Percentiles rank a stretch among this genome's conserved stretches.
phyloP scores from a whole-genome alignment of 1,140 invertebrate species.

The Venustaconcha ellipsiformis region DNA sequence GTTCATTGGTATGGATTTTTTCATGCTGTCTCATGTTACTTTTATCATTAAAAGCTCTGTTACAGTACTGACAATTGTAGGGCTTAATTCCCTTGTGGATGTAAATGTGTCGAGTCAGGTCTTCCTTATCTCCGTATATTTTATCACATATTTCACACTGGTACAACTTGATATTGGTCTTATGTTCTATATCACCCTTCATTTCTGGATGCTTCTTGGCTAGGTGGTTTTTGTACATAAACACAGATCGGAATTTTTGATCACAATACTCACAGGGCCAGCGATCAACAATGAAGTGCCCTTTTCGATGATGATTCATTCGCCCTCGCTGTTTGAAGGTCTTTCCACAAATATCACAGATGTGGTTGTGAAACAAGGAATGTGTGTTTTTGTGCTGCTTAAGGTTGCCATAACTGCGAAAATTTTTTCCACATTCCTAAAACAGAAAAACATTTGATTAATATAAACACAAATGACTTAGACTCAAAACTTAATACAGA shows the following conservation, averaged over 20 bases:
- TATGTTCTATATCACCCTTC: constrained; percentile 19
- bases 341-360: constrained; percentile 84
- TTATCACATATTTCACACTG: constrained; percentile 26
- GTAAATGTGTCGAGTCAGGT: constrained; percentile 25
- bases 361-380: constrained; percentile 92
- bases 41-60: constrained; percentile 43
- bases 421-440: constrained; percentile 85
- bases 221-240: constrained; percentile 29
- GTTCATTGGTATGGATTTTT: constrained; percentile 27
- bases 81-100: constrained; percentile 38
- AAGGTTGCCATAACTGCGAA: constrained; percentile 95
- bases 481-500: constrained; percentile 96
- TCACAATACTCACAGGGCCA: constrained; percentile 28
- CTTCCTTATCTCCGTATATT: constrained; percentile 29
- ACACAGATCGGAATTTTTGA: constrained; percentile 23
- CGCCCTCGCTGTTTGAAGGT: constrained; percentile 48
- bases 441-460: constrained; percentile 85
- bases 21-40: constrained; percentile 30
- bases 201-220: constrained; percentile 25
- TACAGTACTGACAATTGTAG: constrained; percentile 50
- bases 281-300: constrained; percentile 9
- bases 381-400: constrained; percentile 99
- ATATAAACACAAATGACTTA: constrained; percentile 97
- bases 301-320: constrained; percentile 29
- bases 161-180: constrained; percentile 21